Conservation (phyloP, 2,888 invertebrate species). For the Amiota mariae region DNA sequence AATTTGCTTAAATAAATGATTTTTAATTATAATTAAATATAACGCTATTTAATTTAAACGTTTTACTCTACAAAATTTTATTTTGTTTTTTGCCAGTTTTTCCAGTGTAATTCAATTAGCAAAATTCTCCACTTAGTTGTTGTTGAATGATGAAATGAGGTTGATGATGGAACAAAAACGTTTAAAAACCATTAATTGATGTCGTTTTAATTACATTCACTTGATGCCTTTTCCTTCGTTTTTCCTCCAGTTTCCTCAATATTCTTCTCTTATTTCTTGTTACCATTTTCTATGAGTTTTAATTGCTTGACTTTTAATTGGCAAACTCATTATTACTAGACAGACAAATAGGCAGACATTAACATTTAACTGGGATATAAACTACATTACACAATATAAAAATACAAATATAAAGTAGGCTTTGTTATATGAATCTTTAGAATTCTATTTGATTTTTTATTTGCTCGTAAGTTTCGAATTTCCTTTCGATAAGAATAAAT, state of each 20-base stretch:
- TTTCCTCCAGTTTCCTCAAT: background rate
- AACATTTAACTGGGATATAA: too few relatives aligned
- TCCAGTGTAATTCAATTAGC: conserved; percentile 19
- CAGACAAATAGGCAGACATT: background rate
- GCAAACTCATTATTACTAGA: conserved; percentile 13
- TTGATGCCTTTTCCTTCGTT: background rate
- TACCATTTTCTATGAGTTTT: background rate
- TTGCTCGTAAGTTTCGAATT: too few relatives aligned
- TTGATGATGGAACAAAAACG: conserved; percentile 2
- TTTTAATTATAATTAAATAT: conserved; percentile 28
- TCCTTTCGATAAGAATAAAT: too few relatives aligned
- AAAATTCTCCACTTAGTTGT: background rate
- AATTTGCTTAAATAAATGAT: conserved; percentile 2
- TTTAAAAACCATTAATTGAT: conserved; percentile 14
- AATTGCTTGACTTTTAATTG: conserved; percentile 19
- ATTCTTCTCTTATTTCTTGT: background rate
- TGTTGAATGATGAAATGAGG: background rate
- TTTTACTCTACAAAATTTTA: background rate
- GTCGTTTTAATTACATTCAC: conserved; percentile 19
- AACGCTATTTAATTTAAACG: conserved; percentile 17
- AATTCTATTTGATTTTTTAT: too few relatives aligned
- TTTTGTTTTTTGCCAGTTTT: background rate
- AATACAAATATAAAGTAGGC: background rate
- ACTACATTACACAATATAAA: too few relatives aligned
- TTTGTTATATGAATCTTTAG: background rate